A percentile compares a stretch with the other conserved stretches of the same genome.
phyloP scores from a whole-genome alignment of 2,113 vertebrate species.

The Melanerpes aurifrons region DNA sequence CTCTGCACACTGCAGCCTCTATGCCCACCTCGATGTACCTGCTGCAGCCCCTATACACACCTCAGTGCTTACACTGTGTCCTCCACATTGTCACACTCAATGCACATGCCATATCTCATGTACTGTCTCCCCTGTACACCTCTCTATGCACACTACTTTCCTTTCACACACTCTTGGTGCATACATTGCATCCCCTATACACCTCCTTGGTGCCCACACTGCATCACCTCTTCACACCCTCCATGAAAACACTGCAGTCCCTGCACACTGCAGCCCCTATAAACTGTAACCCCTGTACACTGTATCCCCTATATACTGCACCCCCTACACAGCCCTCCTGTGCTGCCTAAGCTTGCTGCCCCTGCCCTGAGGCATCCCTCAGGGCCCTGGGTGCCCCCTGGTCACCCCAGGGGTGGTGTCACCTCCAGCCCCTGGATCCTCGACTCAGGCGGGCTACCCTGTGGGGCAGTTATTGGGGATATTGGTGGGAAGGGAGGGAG shows the following conservation, averaged over 20 bases:
- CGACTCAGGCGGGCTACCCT: not conserved
- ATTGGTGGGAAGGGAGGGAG: not conserved
- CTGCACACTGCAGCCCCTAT: not conserved
- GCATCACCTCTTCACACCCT: not conserved
- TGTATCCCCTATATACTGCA: not conserved
- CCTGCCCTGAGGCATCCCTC: not conserved
- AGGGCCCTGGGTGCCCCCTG: not conserved
- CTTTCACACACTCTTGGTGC: not conserved
- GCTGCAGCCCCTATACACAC: not conserved
- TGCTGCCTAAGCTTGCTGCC: not conserved
- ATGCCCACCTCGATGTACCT: not conserved
- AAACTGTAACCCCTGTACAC: not conserved
- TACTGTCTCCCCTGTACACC: too few relatives aligned
- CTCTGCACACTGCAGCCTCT: not conserved
- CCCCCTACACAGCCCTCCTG: not conserved
- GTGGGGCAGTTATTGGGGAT: not conserved
- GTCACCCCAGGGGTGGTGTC: not conserved
- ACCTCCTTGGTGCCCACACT: not conserved
- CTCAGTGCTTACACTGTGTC: not conserved
- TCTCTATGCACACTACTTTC: not conserved
- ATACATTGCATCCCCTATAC: too few relatives aligned
- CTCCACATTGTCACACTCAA: not conserved
- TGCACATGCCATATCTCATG: too few relatives aligned
- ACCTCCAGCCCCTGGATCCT: not conserved
- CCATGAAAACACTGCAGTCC: not conserved